Evolutionary conservation across 1,140 invertebrate species (phyloP).

Genomic region (Chrysoperla carnea): DNA sequence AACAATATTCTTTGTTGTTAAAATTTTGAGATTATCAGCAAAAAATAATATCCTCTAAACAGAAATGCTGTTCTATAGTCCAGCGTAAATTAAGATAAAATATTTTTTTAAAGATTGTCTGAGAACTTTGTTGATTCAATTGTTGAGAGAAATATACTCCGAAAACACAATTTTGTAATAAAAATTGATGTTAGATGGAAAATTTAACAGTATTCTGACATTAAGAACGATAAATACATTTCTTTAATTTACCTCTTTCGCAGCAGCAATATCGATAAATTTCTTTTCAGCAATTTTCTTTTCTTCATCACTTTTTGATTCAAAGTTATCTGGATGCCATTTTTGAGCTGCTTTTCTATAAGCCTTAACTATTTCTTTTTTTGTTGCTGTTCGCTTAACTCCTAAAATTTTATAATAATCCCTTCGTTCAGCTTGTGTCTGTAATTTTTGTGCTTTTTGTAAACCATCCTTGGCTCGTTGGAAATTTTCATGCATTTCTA

Average conservation of each 20-base stretch:
- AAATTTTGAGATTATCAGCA: neutral
- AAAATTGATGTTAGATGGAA: no score
- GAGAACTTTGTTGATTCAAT: no score
- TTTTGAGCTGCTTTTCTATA: conserved; percentile 94
- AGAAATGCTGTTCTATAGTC: neutral
- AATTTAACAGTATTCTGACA: neutral
- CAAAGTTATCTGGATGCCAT: conserved; percentile 98
- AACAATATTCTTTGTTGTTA: neutral
- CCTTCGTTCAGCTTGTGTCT: conserved; percentile 82
- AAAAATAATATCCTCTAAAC: neutral
- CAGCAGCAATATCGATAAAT: conserved; percentile 97
- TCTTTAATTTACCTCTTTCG: conserved; percentile 69
- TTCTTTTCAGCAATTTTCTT: conserved; percentile 95
- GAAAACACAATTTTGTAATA: no score
- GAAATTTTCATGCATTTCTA: conserved; percentile 66
- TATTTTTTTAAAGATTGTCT: no score
- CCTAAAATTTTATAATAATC: conserved; percentile 97
- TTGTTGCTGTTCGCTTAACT: conserved; percentile 69
- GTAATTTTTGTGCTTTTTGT: conserved; percentile 75
- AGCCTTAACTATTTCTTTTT: conserved; percentile 89
- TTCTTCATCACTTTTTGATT: conserved; percentile 50
- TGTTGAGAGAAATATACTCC: no score
- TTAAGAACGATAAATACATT: conserved; percentile 3
- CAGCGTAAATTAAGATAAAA: neutral
- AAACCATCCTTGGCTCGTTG: conserved; percentile 79